Evolutionary conservation across 1,140 invertebrate genomes (phyloP).

Genomic region (Geopemphigus sp.): DNA sequence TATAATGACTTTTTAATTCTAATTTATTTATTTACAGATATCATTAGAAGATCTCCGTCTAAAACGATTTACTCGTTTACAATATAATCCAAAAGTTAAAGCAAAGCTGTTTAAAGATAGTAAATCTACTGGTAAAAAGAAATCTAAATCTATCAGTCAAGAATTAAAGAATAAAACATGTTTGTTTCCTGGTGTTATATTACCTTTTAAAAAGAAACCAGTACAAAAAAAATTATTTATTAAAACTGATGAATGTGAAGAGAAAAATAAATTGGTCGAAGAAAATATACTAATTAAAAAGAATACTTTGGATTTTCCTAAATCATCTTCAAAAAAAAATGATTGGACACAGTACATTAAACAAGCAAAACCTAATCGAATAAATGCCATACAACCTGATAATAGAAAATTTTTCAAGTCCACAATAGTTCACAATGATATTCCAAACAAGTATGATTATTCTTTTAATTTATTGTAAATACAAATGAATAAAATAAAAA

Average conservation of each 20-base stretch:
- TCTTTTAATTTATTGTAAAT: neutral
- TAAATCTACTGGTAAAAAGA: constrained; percentile 34
- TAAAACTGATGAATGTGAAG: constrained; percentile 6
- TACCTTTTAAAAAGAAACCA: constrained; percentile 37
- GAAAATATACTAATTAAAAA: neutral
- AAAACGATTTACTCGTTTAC: constrained; percentile 36
- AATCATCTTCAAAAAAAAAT: constrained; percentile 17
- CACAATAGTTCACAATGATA: constrained; percentile 20
- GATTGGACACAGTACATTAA: constrained; percentile 19
- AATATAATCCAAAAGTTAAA: constrained; percentile 39
- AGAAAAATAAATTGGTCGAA: neutral
- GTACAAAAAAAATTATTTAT: neutral
- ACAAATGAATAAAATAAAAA: too few species aligned
- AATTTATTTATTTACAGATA: constrained; percentile 4
- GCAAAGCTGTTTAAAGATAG: constrained; percentile 35
- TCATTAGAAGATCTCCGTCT: constrained; percentile 39
- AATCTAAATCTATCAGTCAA: constrained; percentile 18
- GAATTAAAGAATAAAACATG: constrained; percentile 1
- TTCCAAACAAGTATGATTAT: neutral
- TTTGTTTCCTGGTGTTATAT: constrained; percentile 30
- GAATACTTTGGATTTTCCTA: neutral
- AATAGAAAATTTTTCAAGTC: constrained; percentile 45
- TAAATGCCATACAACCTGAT: constrained; percentile 16
- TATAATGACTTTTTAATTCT: neutral
- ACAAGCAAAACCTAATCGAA: constrained; percentile 30